Evolutionary conservation across 1,140 invertebrate species (phyloP), one percentile per base, ranked within the genome.

Genomic region (Eumaeus atala): DNA sequence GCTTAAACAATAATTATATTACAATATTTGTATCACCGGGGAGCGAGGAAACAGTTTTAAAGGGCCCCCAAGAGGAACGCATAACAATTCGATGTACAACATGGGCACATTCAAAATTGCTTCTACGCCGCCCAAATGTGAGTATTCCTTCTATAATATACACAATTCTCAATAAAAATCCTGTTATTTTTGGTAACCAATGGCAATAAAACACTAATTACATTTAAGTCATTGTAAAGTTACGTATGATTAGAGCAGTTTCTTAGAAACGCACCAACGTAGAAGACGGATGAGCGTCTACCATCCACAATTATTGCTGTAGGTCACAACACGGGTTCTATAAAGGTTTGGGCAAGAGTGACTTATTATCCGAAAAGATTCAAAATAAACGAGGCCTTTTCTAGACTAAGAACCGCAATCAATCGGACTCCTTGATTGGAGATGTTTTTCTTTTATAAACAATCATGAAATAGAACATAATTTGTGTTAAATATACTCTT

Each of bases 111-210:
- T 69, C 80, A 75, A 79, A 77, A 74, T 75, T 70, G 59, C 54
- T 72, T 72, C 69, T 71, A 55, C 67, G 63, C 74, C 68, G 67
- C 63, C 61, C 80, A 72, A 82, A 81, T 62, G 68, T 67, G 73
- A 78, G 78, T 84, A 84, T 81, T 80, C 63, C 64, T 72, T 79
- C 70, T 76, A 79, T 67, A 84, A 81, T 83, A 84, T 87, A 87
- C 81, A 86, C 77, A 84, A 82, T 75, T 81, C 76, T 84, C 62
- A 77, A 74, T 81, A 80, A 74, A 80, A 76, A 82, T 87, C 84
- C 84, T 87, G 84, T 86, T 79, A 83, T 83, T 84, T 86, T 84
- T 87, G 83, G 83, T 87, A 87, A 87, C 83, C 79, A 82, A 87
- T 87, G 81, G 79, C 81, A 84, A 80, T 77, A 75, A 75, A 83